These are phyloP conservation scores for Lepus townsendii DNA, from an alignment of 2,797 vertebrate species.

Conservation along the genomic window DNA sequence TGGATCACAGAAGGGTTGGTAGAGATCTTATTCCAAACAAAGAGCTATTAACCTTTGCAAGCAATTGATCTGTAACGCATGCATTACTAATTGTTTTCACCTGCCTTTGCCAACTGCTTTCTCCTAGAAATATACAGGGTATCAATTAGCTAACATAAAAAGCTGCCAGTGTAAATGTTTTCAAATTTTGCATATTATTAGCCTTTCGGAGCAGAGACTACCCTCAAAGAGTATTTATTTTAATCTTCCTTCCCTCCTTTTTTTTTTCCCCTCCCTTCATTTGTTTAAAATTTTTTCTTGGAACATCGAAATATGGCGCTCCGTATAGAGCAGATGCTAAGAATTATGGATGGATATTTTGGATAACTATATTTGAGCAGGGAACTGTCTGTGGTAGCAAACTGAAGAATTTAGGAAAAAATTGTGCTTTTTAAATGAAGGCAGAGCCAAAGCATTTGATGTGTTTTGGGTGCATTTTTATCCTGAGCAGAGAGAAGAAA, in stretches of 20 bases:
- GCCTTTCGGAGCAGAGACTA: conserved; percentile 56
- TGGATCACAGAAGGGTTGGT: conserved; percentile 26
- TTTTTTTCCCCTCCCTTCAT: background rate
- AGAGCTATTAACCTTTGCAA: conserved; percentile 70
- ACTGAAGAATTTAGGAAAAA: conserved; percentile 70
- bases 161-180: conserved; percentile 73
- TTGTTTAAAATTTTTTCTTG: conserved; percentile 36
- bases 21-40: conserved; percentile 50
- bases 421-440: conserved; percentile 72
- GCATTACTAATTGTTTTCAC: conserved; percentile 72
- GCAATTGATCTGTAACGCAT: conserved; percentile 63
- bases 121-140: conserved; percentile 61
- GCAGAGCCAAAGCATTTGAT: conserved; percentile 25
- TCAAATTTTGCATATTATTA: conserved; percentile 65
- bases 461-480: conserved; percentile 37
- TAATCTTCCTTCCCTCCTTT: background rate
- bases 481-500: conserved; percentile 40
- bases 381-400: conserved; percentile 65
- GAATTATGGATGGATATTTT: conserved; percentile 69
- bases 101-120: conserved; percentile 49
- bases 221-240: conserved; percentile 61
- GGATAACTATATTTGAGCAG: conserved; percentile 63
- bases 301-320: conserved; percentile 61
- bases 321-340: conserved; percentile 61
- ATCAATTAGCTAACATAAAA: conserved; percentile 65